Base-by-base conservation (phyloP, 1,140 invertebrate species). In the Heliconius himera region DNA sequence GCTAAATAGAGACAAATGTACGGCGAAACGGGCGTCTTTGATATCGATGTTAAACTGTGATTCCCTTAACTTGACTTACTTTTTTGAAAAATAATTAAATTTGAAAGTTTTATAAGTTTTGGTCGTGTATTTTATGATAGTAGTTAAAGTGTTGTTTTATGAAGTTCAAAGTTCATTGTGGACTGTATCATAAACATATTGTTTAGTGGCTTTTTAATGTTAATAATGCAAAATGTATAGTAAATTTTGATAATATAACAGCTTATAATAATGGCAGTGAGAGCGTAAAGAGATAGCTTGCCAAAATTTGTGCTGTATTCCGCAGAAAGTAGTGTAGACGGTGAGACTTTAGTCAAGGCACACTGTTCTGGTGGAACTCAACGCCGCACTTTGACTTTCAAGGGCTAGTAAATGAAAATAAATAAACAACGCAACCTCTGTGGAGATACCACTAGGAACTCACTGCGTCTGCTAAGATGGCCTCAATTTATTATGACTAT, bases 11-110 rank as follows among this genome's bases (percentile, higher is more conserved):
- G 29, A 72, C 77, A 83, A 81, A 83, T 83, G 76, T 54, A 72
- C 33, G 70, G 78, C 77, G 79, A 80, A 75, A 66, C 71, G 70
- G 76, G 76, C 81, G 79, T 76, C 77, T 80, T 80, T 82, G 81
- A 82, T 74, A 78, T 83, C 76, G 76, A 76, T 73, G 76, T 81
- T 70, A 77, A 78, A 78, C 74, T 78, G 77, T 78, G 72, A 78
- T 73, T 38, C 72, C 77, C 77, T 78, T 74, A 74, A 78, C 77
- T 74, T 73, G 71, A 70, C 26, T 78, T 49, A 66, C 71, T 78
- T 66, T 70, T 46, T 56, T 78, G 56, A 74, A 78, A 74, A 78
- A 78, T 78, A 74, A 78, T 78, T 78, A 73, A 66, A 66, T 78
- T 73, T 78, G 9, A 26, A 60, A 26, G 22, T n/a, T 60, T 9